Base-by-base conservation (phyloP, 2,888 invertebrate genomes). In the Nomada fucata region DNA sequence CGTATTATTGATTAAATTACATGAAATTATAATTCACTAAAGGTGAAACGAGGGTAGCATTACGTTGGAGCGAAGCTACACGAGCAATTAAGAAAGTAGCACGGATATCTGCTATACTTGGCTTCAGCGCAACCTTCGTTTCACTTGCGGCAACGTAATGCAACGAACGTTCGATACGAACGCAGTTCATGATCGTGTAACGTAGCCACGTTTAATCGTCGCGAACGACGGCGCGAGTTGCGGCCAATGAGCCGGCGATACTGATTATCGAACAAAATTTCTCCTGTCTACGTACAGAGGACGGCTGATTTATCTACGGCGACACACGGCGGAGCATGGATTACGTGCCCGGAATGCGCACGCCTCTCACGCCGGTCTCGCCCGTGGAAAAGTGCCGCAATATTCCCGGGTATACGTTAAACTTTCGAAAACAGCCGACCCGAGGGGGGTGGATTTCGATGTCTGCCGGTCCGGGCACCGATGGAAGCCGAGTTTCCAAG, bases 341-440 rank as follows among this genome's bases (percentile, higher is more conserved):
- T 87, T 87, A 87, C 87, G 87, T 87, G 87, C 85, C 53, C 68
- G 70, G 87, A 85, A 87, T 87, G 53, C 76, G 63, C 59, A 50
- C 67, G 64, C 61, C 50, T 70, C 65, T 52, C 26, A 52, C 52
- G 52, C 4, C 26, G 57, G 26, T 44, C 57, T 71, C 57, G 18
- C 59, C 47, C 20, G 55, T 26, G 69, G 79, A 79, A 72, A 82
- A 82, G 82, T 70, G 80, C 61, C 53, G 82, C 80, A 75, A 80
- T 82, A 82, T 82, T 80, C 75, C 57, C 2, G 42, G 53, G 36
- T 71, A 57, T 68, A 80, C 61, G 65, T 79, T 75, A 80, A 79
- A 82, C 67, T 71, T 82, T 82, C 71, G 71, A 75, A 80, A 79
- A 82, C 79, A 74, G 70, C 26, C 50, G n/a, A 44, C 59, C 13